Percentiles rank a stretch among this genome's conserved stretches.
phyloP scores from a whole-genome alignment of 2,888 invertebrate species.

The Andricus curvator region DNA sequence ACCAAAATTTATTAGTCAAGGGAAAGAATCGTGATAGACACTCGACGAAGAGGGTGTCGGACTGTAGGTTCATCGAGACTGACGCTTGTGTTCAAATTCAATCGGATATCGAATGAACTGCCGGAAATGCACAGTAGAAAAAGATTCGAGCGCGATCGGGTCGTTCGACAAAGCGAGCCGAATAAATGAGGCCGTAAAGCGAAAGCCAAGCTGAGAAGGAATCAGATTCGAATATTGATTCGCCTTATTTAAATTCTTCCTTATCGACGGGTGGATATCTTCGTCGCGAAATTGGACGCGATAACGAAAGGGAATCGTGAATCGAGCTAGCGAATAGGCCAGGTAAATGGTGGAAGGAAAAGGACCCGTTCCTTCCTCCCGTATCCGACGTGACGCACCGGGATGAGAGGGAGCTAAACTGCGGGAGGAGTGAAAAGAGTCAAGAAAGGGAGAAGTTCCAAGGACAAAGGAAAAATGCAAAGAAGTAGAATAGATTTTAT shows the following conservation, averaged over 20 bases:
- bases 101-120: constrained; percentile 57
- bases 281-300: constrained; percentile 77
- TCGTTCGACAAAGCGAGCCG: constrained; percentile 58
- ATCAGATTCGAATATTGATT: constrained; percentile 78
- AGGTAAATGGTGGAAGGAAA: constrained; percentile 55
- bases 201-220: constrained; percentile 54
- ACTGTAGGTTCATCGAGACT: constrained; percentile 33
- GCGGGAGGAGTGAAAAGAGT: constrained; percentile 32
- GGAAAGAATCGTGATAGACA: constrained; percentile 38
- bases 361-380: constrained; percentile 44
- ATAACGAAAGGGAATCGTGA: constrained; percentile 74
- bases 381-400: constrained; percentile 21
- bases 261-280: constrained; percentile 73
- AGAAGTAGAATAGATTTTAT: constrained; percentile 71
- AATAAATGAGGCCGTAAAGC: constrained; percentile 60
- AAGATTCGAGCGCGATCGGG: constrained; percentile 53
- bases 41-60: constrained; percentile 11
- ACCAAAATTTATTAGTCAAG: constrained; percentile 39
- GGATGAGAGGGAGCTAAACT: constrained; percentile 39
- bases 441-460: constrained; percentile 50
- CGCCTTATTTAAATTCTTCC: constrained; percentile 77
- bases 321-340: constrained; percentile 64
- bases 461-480: constrained; percentile 70
- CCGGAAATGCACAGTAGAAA: constrained; percentile 46
- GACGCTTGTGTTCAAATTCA: constrained; percentile 49